Evolutionary conservation across 2,888 invertebrate genomes (phyloP), one percentile per base, ranked within the genome.

Genomic region (Oligia fasciuncula): DNA sequence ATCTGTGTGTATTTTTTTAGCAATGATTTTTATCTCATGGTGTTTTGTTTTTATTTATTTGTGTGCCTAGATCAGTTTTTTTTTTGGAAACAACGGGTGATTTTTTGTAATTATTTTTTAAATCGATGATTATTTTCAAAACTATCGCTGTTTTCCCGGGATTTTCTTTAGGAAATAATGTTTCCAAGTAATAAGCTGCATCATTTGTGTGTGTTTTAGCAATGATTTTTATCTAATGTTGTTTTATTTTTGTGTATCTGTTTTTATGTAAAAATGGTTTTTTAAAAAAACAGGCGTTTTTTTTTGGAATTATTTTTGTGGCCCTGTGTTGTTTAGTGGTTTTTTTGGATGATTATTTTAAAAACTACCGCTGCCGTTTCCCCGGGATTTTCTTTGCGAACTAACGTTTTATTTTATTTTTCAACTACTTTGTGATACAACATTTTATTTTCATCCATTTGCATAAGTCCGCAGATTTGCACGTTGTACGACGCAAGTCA

Each of bases 1-100:
- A 78, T 75, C 73, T 80, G 67, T 62, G 65, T 49, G 11, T n/a
- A 60, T 60, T 14, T 62, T 80, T 83, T 77, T 81, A 17, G 73
- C 63, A 67, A 77, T 54, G 73, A 54, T 81, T 73, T 67, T 81
- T 60, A 76, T 75, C 68, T 46, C 60, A 13, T 57, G 13, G 0
- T 54, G 62, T 51, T 63, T 62, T 70, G 11, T 35, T 51, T 46
- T n/a, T 40, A 6, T 68, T 80, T 54, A 9, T 43, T 14, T 46
- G 1, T 17, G 35, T 35, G 14, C 11, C 29, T 62, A 51, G 76
- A 14, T 77, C 13, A 13, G 43, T 29, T 46, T 46, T 19, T 65
- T 19, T 19, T 17, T 17, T 13, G 0, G 9, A 19, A 57, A n/a
- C n/a, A 60, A 2, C 1, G 5, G 46, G 43, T 1, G 4, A 8